Percentiles rank a stretch among this genome's conserved stretches.
phyloP scores from a whole-genome alignment of 1,140 invertebrate genomes.

The Sarcophaga peregrina region DNA sequence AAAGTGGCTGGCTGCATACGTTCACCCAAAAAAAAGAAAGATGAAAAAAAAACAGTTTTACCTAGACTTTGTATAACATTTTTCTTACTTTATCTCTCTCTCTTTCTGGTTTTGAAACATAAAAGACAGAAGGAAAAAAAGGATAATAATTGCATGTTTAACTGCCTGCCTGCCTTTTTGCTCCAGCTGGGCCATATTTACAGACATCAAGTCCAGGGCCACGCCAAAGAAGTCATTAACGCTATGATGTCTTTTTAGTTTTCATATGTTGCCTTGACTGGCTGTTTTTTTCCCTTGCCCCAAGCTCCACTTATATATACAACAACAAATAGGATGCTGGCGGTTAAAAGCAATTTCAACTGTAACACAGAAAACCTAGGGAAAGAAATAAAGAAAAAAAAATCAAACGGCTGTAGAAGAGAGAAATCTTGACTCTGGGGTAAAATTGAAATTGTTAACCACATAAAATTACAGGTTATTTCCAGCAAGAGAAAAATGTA shows the following conservation, averaged over 20 bases:
- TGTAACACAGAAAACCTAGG: background rate
- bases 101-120: background rate
- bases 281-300: background rate
- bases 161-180: slow-evolving; percentile 28
- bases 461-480: slow-evolving; percentile 34
- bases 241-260: slow-evolving; percentile 33
- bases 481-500: background rate
- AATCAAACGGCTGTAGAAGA: background rate
- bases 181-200: background rate
- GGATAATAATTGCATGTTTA: slow-evolving; percentile 39
- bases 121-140: background rate
- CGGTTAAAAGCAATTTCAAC: slow-evolving; percentile 27
- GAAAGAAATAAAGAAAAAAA: background rate
- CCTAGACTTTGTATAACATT: slow-evolving; percentile 17
- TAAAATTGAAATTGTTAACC: slow-evolving; percentile 39
- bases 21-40: too few relatives aligned
- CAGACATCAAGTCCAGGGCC: background rate
- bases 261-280: background rate
- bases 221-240: slow-evolving; percentile 36
- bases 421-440: slow-evolving; percentile 6
- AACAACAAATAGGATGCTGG: slow-evolving; percentile 32
- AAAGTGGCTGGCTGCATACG: slow-evolving; percentile 20
- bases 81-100: background rate
- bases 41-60: too few relatives aligned
- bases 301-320: background rate